These are phyloP conservation scores for Tinamus guttatus DNA, from an alignment of 2,113 vertebrate species.

Conservation along the genomic window DNA sequence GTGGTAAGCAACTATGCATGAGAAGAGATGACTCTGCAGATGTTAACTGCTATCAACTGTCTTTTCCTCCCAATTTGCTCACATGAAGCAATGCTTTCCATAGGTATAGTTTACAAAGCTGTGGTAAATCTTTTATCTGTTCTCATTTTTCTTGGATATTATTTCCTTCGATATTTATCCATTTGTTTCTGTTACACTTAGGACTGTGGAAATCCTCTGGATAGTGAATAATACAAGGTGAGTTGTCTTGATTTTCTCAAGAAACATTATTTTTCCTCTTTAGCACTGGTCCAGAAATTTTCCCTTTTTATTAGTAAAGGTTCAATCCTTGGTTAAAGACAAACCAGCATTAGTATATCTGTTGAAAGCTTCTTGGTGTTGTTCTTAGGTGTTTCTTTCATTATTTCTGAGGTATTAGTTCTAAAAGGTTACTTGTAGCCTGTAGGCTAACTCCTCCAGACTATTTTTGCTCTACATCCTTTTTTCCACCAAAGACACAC, in stretches of 20 bases:
- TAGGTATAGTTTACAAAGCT: not conserved
- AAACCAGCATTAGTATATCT: fast-evolving
- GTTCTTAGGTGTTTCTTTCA: not conserved
- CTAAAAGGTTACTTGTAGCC: not conserved
- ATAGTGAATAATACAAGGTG: not conserved
- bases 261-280: not conserved
- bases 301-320: not conserved
- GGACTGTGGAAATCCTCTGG: not conserved
- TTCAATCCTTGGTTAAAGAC: not conserved
- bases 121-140: not conserved
- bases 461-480: not conserved
- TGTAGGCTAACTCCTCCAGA: not conserved
- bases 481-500: too few relatives aligned
- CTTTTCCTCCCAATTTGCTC: not conserved
- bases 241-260: not conserved
- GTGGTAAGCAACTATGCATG: not conserved
- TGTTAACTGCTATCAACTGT: not conserved
- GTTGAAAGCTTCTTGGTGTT: not conserved
- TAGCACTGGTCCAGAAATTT: not conserved
- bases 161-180: not conserved
- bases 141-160: not conserved
- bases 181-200: not conserved
- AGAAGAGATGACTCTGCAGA: not conserved
- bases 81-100: not conserved
- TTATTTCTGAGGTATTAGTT: not conserved